A percentile compares a stretch with the other conserved stretches of the same genome.
Conservation (phyloP, 2,113 vertebrate genomes). For the Polyodon spathula region DNA sequence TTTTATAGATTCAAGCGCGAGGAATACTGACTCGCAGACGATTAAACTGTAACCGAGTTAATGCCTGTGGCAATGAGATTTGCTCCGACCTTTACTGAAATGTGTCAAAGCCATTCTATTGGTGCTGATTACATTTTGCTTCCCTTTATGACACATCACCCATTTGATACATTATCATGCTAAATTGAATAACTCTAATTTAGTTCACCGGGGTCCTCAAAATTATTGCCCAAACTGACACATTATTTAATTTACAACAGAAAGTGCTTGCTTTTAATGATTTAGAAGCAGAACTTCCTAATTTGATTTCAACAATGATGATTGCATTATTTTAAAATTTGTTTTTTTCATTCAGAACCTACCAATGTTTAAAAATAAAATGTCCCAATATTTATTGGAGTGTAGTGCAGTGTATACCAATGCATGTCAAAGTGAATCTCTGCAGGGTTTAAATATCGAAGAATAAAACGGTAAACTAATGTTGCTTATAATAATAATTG, state of each 20-base stretch:
- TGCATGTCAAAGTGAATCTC: no score
- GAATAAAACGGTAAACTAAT: no score
- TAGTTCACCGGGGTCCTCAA: constrained; percentile 51
- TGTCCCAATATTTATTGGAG: no score
- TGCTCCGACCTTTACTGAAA: constrained; percentile 74
- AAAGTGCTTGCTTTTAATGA: constrained; percentile 46
- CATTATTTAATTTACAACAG: constrained; percentile 43
- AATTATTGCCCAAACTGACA: constrained; percentile 52
- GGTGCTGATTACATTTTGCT: constrained; percentile 73
- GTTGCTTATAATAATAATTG: constrained; percentile 29
- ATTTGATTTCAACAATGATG: constrained; percentile 58
- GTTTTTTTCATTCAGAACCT: neutral
- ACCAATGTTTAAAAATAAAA: constrained; percentile 1
- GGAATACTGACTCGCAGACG: constrained; percentile 66
- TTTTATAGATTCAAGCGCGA: constrained; percentile 71
- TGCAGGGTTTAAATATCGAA: no score
- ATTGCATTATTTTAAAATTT: no score
- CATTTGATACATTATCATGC: constrained; percentile 74
- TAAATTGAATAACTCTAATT: constrained; percentile 75
- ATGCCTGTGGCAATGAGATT: constrained; percentile 73
- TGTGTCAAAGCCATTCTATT: constrained; percentile 72
- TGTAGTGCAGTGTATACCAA: no score
- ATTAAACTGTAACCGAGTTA: constrained; percentile 74
- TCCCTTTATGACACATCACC: constrained; percentile 61
- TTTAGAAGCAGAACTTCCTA: constrained; percentile 4